Base-by-base conservation (phyloP, 2,113 vertebrate genomes). In the Nannobrachium achirus region DNA sequence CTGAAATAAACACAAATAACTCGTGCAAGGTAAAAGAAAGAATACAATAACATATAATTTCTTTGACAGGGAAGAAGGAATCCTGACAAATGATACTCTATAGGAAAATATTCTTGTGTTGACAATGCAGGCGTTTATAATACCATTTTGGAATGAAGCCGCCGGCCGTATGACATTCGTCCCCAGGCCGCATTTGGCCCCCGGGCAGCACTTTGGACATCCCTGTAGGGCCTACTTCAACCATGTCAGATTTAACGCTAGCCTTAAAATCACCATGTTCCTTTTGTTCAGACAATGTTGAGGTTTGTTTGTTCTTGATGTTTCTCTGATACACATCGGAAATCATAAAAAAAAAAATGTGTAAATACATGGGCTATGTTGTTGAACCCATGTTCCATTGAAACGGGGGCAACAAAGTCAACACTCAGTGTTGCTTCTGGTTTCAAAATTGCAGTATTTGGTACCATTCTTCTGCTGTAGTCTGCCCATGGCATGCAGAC, bases 181-280 rank as follows among this genome's bases (percentile, higher is more conserved):
- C n/a, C n/a, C n/a, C n/a, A n/a, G n/a, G n/a, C n/a, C n/a, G n/a
- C n/a, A n/a, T n/a, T n/a, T n/a, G n/a, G n/a, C n/a, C n/a, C n/a
- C n/a, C n/a, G n/a, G n/a, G n/a, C n/a, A n/a, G n/a, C n/a, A n/a
- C n/a, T n/a, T n/a, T n/a, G n/a, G n/a, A n/a, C n/a, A n/a, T n/a
- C n/a, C n/a, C n/a, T n/a, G n/a, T n/a, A n/a, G n/a, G n/a, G 74
- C 11, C 14, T 13, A 48, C 48, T 48, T 64, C 51, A 56, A 80
- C 70, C 50, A 53, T 78, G 67, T 80, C 61, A 9, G 59, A 70
- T 65, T 81, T 77, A 69, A 66, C 5, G 33, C 67, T 73, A 78
- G 86, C 84, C 84, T 87, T 84, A 80, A 83, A 75, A 78, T 49
- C 63, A 82, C 75, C 70, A 80, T 76, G 57, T 74, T 11, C 41